These are phyloP conservation scores for Semotilus atromaculatus DNA, from an alignment of 2,797 vertebrate genomes.

Conservation along the genomic window DNA sequence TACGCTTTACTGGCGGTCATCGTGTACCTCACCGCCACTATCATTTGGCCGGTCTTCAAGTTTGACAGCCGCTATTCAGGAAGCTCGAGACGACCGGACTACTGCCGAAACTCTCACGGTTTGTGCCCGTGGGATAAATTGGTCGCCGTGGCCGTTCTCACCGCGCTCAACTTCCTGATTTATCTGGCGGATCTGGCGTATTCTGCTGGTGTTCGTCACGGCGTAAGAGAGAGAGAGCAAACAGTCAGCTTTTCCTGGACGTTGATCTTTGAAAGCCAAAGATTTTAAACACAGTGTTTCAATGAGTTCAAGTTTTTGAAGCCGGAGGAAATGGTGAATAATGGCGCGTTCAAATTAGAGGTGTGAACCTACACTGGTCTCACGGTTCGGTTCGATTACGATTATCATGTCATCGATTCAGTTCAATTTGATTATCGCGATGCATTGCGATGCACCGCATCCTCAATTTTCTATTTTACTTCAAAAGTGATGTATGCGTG, in stretches of 20 bases:
- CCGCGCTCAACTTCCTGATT: slow-evolving; percentile 77
- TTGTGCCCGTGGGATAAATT: slow-evolving; percentile 55
- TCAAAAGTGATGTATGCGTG: no score
- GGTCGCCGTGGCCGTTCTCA: slow-evolving; percentile 69
- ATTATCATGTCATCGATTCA: no score
- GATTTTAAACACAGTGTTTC: not conserved
- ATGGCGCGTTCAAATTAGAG: not conserved
- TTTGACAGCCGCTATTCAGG: slow-evolving; percentile 69
- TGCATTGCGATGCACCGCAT: no score
- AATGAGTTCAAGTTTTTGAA: no score
- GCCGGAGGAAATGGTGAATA: not conserved
- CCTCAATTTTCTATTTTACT: no score
- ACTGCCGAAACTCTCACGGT: fast-evolving
- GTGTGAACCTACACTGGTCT: no score
- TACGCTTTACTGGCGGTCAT: slow-evolving; percentile 82
- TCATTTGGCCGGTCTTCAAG: slow-evolving; percentile 89
- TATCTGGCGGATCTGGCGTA: slow-evolving; percentile 78
- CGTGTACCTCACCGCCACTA: slow-evolving; percentile 82
- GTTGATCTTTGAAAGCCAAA: not conserved
- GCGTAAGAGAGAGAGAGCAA: slow-evolving; percentile 55
- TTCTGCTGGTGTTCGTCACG: slow-evolving; percentile 75
- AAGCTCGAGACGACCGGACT: fast-evolving
- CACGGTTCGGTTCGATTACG: no score
- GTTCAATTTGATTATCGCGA: no score
- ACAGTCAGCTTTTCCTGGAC: not conserved